Base-by-base conservation (phyloP, 2,113 vertebrate species). In the Neogobius melanostomus region DNA sequence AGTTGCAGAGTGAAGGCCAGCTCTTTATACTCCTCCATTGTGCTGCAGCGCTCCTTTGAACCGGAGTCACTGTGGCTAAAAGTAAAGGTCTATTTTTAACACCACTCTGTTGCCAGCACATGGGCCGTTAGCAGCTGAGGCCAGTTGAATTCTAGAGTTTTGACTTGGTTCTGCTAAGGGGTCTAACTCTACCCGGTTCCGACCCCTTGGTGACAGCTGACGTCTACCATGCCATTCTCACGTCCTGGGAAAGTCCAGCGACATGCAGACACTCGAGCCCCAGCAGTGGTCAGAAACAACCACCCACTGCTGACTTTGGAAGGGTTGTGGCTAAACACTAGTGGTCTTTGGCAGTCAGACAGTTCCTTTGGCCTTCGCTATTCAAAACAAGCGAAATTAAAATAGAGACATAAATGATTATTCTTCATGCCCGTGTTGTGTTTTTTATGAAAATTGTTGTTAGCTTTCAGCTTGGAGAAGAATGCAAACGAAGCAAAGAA, bases 41-140 rank as follows among this genome's bases (percentile, higher is more conserved):
- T 87, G 72, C 79, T 66, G 66, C 64, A 74, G 47, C 5, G 15
- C 62, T 72, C 84, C 86, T 71, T 82, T 68, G 73, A 72, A 84
- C 79, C 53, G 21, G 68, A 82, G 81, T 78, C 84, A 69, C 76
- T 64, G n/a, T 57, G 71, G 82, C 85, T 84, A 85, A 84, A 79
- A 83, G 77, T 78, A 46, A 52, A 52, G 42, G 56, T 88, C 91
- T 93, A 94, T 91, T 90, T 93, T 91, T 94, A 92, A 84, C 90
- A 71, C 7, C 65, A 64, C 69, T 21, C 80, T 69, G 76, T 59
- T 75, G 79, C 88, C 86, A 82, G 82, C 80, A 75, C 15, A 68
- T 76, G 68, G 42, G 70, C 79, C 56, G 69, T 85, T 89, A 84
- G 88, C 90, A 91, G 91, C 91, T 91, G 91, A 85, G 81, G 74